Evolutionary conservation across 2,888 invertebrate species (phyloP).

Genomic region (Amiota mariae): DNA sequence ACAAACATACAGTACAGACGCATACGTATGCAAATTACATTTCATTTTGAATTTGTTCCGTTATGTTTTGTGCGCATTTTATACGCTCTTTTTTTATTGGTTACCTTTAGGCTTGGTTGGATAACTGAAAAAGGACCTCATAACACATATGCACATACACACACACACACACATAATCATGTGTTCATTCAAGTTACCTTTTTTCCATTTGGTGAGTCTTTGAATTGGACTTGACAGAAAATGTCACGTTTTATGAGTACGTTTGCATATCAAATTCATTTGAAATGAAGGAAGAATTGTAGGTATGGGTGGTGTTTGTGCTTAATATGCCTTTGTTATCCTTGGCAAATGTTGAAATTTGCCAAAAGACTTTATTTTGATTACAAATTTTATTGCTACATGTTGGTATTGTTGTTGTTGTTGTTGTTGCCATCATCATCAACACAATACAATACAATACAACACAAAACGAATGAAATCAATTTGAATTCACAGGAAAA

Average conservation of each 20-base stretch:
- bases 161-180: slow-evolving; percentile 3
- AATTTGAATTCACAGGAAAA: no score
- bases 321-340: neutral
- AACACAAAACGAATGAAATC: no score
- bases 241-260: slow-evolving; percentile 64
- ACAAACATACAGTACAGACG: neutral
- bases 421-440: no score
- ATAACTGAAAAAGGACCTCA: slow-evolving; percentile 2
- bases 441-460: no score
- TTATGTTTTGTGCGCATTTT: slow-evolving; percentile 36
- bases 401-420: no score
- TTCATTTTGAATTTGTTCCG: slow-evolving; percentile 56
- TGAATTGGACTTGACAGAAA: slow-evolving; percentile 52
- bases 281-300: neutral
- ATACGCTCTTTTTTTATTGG: slow-evolving; percentile 2
- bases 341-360: no score
- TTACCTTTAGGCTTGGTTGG: slow-evolving; percentile 3
- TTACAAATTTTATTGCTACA: no score
- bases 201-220: slow-evolving; percentile 40
- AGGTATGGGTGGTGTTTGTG: neutral
- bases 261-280: slow-evolving; percentile 51
- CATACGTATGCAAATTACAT: slow-evolving; percentile 55
- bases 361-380: no score
- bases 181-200: slow-evolving; percentile 22
- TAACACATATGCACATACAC: slow-evolving; percentile 29